Conservation (phyloP, 2,888 invertebrate genomes). For the Auanema sp. region DNA sequence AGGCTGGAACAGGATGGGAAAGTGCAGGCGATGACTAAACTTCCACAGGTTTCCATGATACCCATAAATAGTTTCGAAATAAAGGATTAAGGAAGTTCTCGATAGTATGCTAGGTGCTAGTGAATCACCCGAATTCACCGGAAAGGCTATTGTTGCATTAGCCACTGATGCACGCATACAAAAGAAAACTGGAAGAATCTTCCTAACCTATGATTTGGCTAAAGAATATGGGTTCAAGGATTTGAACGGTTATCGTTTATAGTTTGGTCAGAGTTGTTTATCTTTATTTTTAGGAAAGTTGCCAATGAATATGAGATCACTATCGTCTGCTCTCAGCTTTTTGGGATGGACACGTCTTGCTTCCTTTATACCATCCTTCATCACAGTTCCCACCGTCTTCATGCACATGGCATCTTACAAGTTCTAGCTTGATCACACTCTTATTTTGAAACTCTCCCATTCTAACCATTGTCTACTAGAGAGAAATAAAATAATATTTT, state of each 20-base stretch:
- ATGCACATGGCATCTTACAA: conserved; percentile 9
- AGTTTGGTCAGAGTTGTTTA: not conserved
- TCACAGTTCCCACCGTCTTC: conserved; percentile 1
- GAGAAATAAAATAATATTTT: no score
- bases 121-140: conserved; percentile 51
- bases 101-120: conserved; percentile 22
- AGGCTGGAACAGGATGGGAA: conserved; percentile 13
- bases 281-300: conserved; percentile 7
- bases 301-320: conserved; percentile 7
- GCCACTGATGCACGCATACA: conserved; percentile 59
- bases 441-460: not conserved
- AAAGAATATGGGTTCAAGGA: conserved; percentile 65
- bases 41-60: conserved; percentile 6
- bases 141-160: conserved; percentile 49
- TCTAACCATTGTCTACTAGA: no score
- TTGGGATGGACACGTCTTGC: conserved; percentile 9
- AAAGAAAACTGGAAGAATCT: conserved; percentile 64
- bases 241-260: conserved; percentile 56
- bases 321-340: conserved; percentile 7
- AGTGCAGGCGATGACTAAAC: conserved; percentile 12
- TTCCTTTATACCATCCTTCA: not conserved
- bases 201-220: conserved; percentile 64
- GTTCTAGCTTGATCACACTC: not conserved
- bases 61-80: not conserved
- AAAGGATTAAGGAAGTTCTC: conserved; percentile 21